Percentiles rank a stretch among this genome's conserved stretches.
phyloP scores from a whole-genome alignment of 2,888 invertebrate species.

The Acholoe squamosa region DNA sequence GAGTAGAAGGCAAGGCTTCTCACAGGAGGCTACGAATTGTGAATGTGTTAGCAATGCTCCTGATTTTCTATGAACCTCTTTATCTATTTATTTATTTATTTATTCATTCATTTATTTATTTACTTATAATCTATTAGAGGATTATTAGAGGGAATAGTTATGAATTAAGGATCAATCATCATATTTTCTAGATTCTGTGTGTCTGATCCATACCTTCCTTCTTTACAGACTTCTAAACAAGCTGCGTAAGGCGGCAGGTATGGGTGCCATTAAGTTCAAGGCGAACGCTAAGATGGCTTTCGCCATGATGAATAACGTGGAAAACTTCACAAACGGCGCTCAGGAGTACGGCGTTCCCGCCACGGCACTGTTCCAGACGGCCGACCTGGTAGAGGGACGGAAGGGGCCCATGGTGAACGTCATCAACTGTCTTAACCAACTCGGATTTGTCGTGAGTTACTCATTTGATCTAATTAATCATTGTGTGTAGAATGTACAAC shows the following conservation, averaged over 20 bases:
- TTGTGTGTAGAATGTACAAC: background rate
- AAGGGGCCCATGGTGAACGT: conserved; percentile 70
- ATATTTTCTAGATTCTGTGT: no score
- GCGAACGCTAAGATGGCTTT: conserved; percentile 66
- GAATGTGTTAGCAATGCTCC: no score
- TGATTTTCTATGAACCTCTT: no score
- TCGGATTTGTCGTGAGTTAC: conserved; percentile 65
- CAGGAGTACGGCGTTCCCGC: conserved; percentile 68
- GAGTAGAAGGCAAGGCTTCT: no score
- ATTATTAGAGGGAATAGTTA: no score
- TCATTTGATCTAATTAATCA: background rate
- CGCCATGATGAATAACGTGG: conserved; percentile 68
- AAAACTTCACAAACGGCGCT: conserved; percentile 67
- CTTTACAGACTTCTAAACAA: conserved; percentile 65
- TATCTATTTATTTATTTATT: no score
- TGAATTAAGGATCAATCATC: no score
- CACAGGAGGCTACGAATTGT: no score
- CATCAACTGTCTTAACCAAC: conserved; percentile 69
- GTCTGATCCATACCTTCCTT: background rate
- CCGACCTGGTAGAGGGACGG: conserved; percentile 68
- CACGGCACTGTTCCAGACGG: conserved; percentile 68
- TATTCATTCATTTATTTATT: no score
- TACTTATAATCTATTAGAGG: no score
- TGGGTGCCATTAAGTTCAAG: conserved; percentile 54
- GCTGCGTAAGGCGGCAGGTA: conserved; percentile 36